Evolutionary conservation across 2,113 vertebrate genomes (phyloP).

Genomic region (Bostrychus sinensis): DNA sequence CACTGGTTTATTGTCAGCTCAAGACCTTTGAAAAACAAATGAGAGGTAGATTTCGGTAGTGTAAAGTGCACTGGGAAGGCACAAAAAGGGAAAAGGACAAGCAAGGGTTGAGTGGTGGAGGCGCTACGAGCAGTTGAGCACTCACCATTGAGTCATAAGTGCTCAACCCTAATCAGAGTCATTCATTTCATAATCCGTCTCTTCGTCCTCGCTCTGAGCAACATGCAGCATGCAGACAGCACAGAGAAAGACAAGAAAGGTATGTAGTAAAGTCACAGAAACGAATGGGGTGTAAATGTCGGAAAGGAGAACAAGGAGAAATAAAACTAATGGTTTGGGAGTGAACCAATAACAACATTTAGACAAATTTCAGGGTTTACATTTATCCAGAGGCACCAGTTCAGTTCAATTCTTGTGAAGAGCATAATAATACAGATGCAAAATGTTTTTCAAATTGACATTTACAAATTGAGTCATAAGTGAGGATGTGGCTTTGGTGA

Average conservation of each 20-base stretch:
- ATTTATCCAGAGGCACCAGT: constrained; percentile 12
- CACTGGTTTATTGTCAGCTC: constrained; percentile 11
- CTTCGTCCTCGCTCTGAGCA: constrained; percentile 87
- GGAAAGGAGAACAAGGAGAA: constrained; percentile 18
- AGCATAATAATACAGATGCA: neutral
- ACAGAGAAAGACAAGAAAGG: constrained; percentile 74
- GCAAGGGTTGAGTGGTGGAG: constrained; percentile 28
- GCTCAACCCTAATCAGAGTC: constrained; percentile 88
- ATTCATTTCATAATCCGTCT: constrained; percentile 88
- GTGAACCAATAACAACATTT: constrained; percentile 7
- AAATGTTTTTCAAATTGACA: neutral
- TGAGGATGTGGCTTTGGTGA: neutral
- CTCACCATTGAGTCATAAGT: constrained; percentile 85
- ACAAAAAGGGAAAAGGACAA: constrained; percentile 10
- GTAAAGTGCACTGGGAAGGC: neutral
- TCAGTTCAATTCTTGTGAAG: neutral
- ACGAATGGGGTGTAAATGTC: constrained; percentile 39
- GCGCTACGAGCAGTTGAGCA: constrained; percentile 69
- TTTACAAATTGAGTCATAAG: neutral
- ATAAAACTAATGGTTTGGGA: constrained; percentile 8
- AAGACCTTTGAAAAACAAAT: constrained; percentile 18
- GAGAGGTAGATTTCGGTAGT: neutral
- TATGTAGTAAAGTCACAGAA: constrained; percentile 44
- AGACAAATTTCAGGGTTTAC: neutral
- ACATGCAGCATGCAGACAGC: constrained; percentile 79